Evolutionary conservation across 2,888 invertebrate species (phyloP).

Genomic region (Phytoseiulus persimilis): DNA sequence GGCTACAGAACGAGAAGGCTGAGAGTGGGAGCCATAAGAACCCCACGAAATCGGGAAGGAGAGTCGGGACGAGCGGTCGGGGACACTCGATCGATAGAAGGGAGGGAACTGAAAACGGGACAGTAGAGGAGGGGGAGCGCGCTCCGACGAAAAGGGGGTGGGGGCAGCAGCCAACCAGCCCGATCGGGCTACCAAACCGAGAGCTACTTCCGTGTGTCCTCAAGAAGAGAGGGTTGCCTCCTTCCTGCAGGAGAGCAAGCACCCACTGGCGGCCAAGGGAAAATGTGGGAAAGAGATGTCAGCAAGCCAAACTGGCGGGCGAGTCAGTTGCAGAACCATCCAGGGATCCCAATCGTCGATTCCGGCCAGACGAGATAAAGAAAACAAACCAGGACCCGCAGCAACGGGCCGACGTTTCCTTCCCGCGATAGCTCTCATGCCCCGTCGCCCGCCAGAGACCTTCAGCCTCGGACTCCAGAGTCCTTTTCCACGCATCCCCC

Average conservation of each 20-base stretch:
- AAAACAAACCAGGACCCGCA: neutral
- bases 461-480: too few species aligned
- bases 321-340: neutral
- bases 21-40: neutral
- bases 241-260: neutral
- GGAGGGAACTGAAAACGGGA: neutral
- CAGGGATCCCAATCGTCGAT: neutral
- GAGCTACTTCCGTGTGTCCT: conserved; percentile 5
- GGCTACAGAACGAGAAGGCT: neutral
- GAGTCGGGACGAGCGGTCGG: neutral
- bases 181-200: neutral
- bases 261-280: neutral
- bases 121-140: neutral
- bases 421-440: too few species aligned
- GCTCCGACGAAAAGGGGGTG: neutral
- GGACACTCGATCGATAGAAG: neutral
- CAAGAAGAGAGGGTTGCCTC: conserved; percentile 5
- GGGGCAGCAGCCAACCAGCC: neutral
- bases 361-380: neutral
- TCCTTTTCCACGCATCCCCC: too few species aligned
- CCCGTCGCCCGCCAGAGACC: too few species aligned
- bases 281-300: neutral
- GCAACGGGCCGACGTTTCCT: neutral
- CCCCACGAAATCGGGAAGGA: neutral
- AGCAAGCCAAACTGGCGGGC: conserved; percentile 5